Base-by-base conservation (phyloP, 1,140 invertebrate species). In the Ostrea denselamellosa region DNA sequence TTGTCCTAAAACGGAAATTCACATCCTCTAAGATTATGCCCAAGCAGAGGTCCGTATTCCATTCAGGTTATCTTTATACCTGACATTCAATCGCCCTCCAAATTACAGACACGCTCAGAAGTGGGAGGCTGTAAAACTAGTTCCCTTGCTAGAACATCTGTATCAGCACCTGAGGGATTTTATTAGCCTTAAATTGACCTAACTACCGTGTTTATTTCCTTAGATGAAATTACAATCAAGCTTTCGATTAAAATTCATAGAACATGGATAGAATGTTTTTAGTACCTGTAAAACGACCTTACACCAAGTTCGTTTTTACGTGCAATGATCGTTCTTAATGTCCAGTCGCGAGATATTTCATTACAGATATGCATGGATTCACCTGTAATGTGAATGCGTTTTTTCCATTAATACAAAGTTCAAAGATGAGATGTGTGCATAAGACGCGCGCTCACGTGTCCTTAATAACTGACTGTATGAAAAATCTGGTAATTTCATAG, bases 161-260 rank as follows among this genome's bases (percentile, higher is more conserved):
- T 77, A 77, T 5, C 68, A 77, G 68, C 68, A 77, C 68, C 68
- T 77, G 68, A 77, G 68, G 68, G 68, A 5, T 34, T 77, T 77
- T 77, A 77, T 77, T 34, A 77, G 28, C 68, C 68, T 77, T 77
- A 77, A 34, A 34, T 34, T 77, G 28, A 77, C 14, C 28, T 5
- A 77, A 28, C 25, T 25, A 14, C 68, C 25, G 68, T 17, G 68
- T 77, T 77, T 77, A 77, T 77, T 14, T 77, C 68, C 28, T 77
- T 28, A 77, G 25, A 77, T 25, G 28, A 77, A 77, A 77, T 28
- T 34, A 77, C 14, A 28, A 25, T 34, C 22, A 77, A 34, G 68
- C 14, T 77, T 34, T 77, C 28, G 25, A 12, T 77, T 77, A 77
- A 77, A 77, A 77, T 77, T 77, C 68, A 77, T 77, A 44, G 25